Evolutionary conservation across 2,797 vertebrate species (phyloP), one percentile per base, ranked within the genome.

Genomic region (Iguana delicatissima): DNA sequence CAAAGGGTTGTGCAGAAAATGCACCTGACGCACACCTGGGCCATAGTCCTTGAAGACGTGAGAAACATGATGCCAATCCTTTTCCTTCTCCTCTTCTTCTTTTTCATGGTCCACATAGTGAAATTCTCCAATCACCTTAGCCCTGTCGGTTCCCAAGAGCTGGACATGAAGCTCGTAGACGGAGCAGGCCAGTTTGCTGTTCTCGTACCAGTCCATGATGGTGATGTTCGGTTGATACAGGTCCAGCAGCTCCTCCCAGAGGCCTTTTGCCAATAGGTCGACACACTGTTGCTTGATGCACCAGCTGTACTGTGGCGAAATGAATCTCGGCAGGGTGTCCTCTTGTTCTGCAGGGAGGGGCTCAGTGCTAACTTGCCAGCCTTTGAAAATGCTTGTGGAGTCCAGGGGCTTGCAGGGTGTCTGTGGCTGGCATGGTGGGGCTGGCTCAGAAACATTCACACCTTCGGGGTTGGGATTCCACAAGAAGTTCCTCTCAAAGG

Each of bases 141-240:
- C 95, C 79, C 96, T 95, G 91, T 98, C 98, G 0, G 96, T 96
- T 0, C 95, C 98, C 92, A 99, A 95, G 80, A 98, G 90, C 97
- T 96, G 98, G 32, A 98, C 98, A 0, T 98, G 97, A 77, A 98
- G 97, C 94, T 98, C 95, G 32, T 98, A 98, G 90, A 98, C 97
- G 6, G 93, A 95, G 0, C 87, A 0, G 38, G 98, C 97, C 84
- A 98, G 88, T 89, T 97, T 97, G 94, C 97, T 98, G 96, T 98
- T 98, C 92, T 99, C 98, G 55, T 98, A 99, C 98, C 98, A 98
- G 96, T 98, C 98, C 95, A 98, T 95, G 89, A 98, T 55, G 0
- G 96, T 94, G 55, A 98, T 98, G 89, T 97, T 95, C 0, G 98
- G 98, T 94, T 98, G 98, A 93, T 97, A 97, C 0, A 93, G 91